These are phyloP conservation scores for Tribolium castaneum DNA, from an alignment of 1,140 invertebrate genomes.

Conservation along the genomic window DNA sequence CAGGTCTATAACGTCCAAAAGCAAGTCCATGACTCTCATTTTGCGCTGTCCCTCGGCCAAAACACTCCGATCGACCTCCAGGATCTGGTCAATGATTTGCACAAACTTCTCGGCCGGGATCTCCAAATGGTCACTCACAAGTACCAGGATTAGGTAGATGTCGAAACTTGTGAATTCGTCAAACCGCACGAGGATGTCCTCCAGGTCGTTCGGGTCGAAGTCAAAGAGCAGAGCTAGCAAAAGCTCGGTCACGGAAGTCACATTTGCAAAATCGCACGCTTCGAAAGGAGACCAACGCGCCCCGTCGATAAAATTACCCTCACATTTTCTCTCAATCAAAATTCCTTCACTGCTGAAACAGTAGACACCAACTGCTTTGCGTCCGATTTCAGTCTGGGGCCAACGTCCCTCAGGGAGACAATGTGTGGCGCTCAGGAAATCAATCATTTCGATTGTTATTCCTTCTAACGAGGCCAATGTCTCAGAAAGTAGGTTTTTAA, in stretches of 20 bases:
- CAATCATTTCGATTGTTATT: neutral
- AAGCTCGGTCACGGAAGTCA: neutral
- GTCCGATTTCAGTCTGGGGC: neutral
- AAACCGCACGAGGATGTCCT: neutral
- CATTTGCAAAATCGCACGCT: neutral
- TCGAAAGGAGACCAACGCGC: neutral
- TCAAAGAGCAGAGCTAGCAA: neutral
- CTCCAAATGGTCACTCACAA: neutral
- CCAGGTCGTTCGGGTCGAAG: neutral
- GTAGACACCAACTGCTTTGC: neutral
- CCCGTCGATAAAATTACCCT: constrained; percentile 9
- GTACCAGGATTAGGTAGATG: neutral
- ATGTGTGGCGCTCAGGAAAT: neutral
- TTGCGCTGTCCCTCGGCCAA: neutral
- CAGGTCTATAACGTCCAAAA: neutral
- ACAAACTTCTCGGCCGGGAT: neutral
- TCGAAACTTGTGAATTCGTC: neutral
- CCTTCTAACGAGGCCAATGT: no score
- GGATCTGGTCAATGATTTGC: neutral
- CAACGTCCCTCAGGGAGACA: neutral
- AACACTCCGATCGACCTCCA: neutral
- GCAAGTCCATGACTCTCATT: neutral
- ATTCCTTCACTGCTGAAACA: neutral
- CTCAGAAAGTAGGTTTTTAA: neutral
- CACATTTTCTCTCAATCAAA: neutral